Conservation (phyloP, 2,888 invertebrate species). For the Helicoverpa assulta region DNA sequence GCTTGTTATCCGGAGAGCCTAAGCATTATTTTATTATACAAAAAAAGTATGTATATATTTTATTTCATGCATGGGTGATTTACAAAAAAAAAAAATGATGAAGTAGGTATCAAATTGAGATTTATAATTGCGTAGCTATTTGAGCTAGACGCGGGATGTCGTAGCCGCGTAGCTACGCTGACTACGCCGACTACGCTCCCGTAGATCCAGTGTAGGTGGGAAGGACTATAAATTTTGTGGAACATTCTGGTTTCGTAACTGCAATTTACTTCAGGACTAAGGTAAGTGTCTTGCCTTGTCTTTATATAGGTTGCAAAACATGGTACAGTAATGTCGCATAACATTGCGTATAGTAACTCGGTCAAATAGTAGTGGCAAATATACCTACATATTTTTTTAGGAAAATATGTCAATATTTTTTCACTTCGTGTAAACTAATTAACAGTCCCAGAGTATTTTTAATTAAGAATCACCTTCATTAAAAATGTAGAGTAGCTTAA, state of each 20-base stretch:
- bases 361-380: no score
- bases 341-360: no score
- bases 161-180: constrained; percentile 37
- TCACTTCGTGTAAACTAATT: no score
- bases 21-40: no score
- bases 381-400: no score
- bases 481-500: no score
- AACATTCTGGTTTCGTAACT: constrained; percentile 6
- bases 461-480: no score
- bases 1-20: neutral
- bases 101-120: constrained; percentile 9
- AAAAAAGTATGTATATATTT: no score
- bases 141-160: constrained; percentile 16
- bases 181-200: constrained; percentile 42
- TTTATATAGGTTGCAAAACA: neutral
- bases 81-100: no score
- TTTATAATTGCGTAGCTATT: constrained; percentile 22
- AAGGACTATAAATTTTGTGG: constrained; percentile 1
- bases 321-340: neutral
- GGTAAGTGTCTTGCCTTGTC: neutral
- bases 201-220: constrained; percentile 26
- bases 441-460: no score
- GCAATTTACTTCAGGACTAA: neutral
- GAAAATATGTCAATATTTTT: no score
- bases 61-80: no score